These are phyloP conservation scores for Pungitius pungitius DNA, from an alignment of 2,113 vertebrate genomes.

Conservation along the genomic window DNA sequence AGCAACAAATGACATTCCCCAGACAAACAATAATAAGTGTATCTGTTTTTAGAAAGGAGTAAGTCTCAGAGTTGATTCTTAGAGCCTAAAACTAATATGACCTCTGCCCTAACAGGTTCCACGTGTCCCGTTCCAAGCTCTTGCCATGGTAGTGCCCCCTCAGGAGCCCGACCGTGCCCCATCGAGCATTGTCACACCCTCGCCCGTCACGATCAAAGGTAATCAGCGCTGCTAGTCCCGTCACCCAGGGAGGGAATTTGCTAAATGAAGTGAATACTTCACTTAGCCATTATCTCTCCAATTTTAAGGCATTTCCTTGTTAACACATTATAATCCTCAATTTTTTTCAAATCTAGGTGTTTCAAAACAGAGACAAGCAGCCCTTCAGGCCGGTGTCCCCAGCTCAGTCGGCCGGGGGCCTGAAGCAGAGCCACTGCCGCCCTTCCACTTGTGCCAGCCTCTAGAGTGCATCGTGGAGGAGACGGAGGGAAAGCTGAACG, in stretches of 20 bases:
- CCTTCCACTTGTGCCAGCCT: constrained; percentile 98
- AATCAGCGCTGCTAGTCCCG: constrained; percentile 42
- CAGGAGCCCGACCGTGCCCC: constrained; percentile 96
- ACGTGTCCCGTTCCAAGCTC: constrained; percentile 96
- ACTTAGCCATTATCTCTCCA: neutral
- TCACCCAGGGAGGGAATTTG: neutral
- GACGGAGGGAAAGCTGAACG: constrained; percentile 98
- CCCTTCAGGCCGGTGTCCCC: constrained; percentile 87
- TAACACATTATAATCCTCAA: neutral
- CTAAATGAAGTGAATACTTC: neutral
- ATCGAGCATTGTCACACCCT: constrained; percentile 87
- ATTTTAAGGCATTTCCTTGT: neutral
- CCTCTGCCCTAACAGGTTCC: constrained; percentile 83
- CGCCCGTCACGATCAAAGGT: constrained; percentile 93
- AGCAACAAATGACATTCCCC: neutral
- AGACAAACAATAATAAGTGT: too few species aligned
- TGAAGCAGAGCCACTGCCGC: constrained; percentile 92
- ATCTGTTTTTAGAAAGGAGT: neutral
- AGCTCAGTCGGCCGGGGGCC: constrained; percentile 67
- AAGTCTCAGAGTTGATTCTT: neutral
- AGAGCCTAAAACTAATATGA: neutral
- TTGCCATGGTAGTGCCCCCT: constrained; percentile 98
- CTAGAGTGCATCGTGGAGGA: constrained; percentile 99
- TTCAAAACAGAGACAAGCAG: constrained; percentile 95
- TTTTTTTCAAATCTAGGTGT: constrained; percentile 80